phyloP scores from a whole-genome alignment of 2,113 vertebrate genomes.

The Tor tambroides region DNA sequence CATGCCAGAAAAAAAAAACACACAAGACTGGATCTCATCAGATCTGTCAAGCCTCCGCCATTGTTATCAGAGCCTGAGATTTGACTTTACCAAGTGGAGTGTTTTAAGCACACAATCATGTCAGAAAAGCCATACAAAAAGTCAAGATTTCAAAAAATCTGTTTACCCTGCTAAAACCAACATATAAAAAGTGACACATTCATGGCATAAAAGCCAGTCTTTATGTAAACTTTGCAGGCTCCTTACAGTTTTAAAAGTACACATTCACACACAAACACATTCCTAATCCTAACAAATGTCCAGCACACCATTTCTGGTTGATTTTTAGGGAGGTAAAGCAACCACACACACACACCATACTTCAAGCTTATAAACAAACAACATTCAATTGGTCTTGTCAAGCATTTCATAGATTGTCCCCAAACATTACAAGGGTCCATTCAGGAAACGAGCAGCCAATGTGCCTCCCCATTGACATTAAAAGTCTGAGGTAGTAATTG shows the following conservation, averaged over 20 bases:
- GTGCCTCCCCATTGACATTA: slow-evolving; percentile 56
- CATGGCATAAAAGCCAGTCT: not conserved
- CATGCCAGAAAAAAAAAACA: slow-evolving; percentile 5
- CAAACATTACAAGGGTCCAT: not conserved
- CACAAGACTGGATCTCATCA: slow-evolving; percentile 16
- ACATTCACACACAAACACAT: slow-evolving; percentile 14
- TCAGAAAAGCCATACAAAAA: not conserved
- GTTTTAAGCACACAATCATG: not conserved
- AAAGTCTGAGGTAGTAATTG: slow-evolving; percentile 48
- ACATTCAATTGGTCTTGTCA: slow-evolving; percentile 8
- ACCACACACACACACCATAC: not conserved
- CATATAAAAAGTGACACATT: slow-evolving; percentile 19
- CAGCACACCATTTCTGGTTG: not conserved
- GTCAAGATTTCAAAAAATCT: not conserved
- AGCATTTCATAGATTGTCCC: not conserved
- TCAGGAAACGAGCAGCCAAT: slow-evolving; percentile 3
- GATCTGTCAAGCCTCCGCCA: slow-evolving; percentile 17
- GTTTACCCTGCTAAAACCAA: slow-evolving; percentile 15
- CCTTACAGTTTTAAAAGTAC: not conserved
- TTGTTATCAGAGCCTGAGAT: not conserved
- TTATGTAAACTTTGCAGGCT: slow-evolving; percentile 21
- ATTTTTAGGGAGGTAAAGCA: not conserved
- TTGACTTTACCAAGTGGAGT: not conserved
- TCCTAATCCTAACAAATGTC: not conserved
- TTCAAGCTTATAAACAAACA: not conserved